Evolutionary conservation across 2,888 invertebrate species (phyloP).

Genomic region (Heterodera filipjevi): DNA sequence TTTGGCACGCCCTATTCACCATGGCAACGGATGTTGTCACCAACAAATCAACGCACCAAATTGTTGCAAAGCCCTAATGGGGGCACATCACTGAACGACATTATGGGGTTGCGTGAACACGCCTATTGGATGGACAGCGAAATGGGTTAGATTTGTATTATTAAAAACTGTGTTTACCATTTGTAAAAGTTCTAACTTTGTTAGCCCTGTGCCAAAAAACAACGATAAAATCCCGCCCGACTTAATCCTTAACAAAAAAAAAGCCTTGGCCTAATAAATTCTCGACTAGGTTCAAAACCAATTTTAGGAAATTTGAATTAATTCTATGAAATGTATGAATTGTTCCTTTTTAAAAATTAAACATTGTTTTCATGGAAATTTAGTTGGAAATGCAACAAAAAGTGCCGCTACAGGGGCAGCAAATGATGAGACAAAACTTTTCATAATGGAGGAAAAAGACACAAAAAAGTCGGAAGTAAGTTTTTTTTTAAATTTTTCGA

Average conservation of each 20-base stretch:
- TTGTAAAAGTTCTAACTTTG: not conserved
- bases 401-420: not conserved
- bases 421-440: not conserved
- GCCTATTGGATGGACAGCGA: constrained; percentile 5
- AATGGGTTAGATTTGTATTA: not conserved
- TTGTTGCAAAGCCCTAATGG: constrained; percentile 8
- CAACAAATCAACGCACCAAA: not conserved
- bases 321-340: no score
- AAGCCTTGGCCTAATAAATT: no score
- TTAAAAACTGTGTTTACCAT: no score
- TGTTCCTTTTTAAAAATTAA: no score
- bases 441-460: not conserved
- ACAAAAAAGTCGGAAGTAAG: not conserved
- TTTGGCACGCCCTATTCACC: constrained; percentile 35
- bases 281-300: no score
- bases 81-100: constrained; percentile 16
- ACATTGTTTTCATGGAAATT: not conserved
- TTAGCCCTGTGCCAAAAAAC: no score
- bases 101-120: not conserved
- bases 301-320: no score
- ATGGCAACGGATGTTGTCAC: constrained; percentile 5
- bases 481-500: not conserved
- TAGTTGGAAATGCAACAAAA: constrained; percentile 20
- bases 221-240: no score
- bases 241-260: not conserved